Base-by-base conservation (phyloP, 2,113 vertebrate species). In the Podarcis cretensis region DNA sequence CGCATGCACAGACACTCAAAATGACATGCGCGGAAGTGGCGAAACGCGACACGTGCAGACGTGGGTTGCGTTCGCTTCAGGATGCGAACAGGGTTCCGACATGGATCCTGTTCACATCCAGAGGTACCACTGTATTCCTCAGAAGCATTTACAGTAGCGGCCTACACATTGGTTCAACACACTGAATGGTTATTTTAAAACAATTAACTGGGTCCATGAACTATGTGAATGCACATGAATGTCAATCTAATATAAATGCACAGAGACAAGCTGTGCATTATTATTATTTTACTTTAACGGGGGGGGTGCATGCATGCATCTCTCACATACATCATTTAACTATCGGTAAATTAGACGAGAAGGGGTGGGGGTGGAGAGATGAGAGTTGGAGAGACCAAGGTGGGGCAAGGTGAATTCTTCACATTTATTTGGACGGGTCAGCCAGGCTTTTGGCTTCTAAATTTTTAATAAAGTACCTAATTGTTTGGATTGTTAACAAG, bases 391-490 rank as follows among this genome's bases (percentile, higher is more conserved):
- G 65, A 83, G 14, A 37, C 2, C 14, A 37, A 3, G 68, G 68
- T 32, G 48, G 48, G 6, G 30, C 14, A 8, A 7, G 20, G 35
- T 73, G 59, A 57, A 27, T 48, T 69, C 21, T 69, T 21, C 23
- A 40, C 1, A 37, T 30, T 13, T 37, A 71, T 73, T 87, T 71
- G 8, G 35, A 84, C 48, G 43, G 21, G 18, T 18, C 27, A 35
- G n/a, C 79, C n/a, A 63, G 69, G 86, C 37, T 18, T 74, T 84
- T 83, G 1, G 18, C 81, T 89, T 21, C 63, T 95, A 93, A 80
- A 88, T 88, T 84, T 9, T 91, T 32, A 78, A 69, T 82, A 68
- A 73, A 95, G 27, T 27, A 20, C 0, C 0, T 48, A 76, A 87
- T 68, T 88, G 77, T 77, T 9, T 89, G 76, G 83, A 90, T 85